These are phyloP conservation scores for Limonius californicus DNA, from an alignment of 1,140 invertebrate species.

Conservation along the genomic window DNA sequence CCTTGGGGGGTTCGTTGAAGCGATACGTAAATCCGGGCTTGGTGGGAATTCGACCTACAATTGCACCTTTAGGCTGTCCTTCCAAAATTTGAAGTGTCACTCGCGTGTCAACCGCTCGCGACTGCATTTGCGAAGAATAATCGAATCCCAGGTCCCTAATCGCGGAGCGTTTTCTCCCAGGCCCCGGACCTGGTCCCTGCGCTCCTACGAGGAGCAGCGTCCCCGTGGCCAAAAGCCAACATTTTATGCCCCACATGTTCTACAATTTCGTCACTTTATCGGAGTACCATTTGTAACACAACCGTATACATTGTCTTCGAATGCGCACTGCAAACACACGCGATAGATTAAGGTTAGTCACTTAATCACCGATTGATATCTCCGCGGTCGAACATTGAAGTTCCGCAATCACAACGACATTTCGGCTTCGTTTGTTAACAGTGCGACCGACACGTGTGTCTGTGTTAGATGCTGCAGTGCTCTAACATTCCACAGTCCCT, in stretches of 20 bases:
- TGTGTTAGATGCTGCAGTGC: conserved; percentile 40
- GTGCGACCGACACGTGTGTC: conserved; percentile 34
- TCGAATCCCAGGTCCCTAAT: conserved; percentile 41
- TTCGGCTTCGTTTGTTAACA: conserved; percentile 28
- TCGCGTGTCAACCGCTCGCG: conserved; percentile 78
- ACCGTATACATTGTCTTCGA: background rate
- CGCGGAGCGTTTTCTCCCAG: conserved; percentile 44
- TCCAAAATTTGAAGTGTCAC: conserved; percentile 81
- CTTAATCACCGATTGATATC: conserved; percentile 23
- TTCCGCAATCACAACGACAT: conserved; percentile 23
- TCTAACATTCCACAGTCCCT: conserved; percentile 46
- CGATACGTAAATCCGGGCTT: conserved; percentile 85
- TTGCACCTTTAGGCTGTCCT: conserved; percentile 73
- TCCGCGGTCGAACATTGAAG: conserved; percentile 16
- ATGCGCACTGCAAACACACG: background rate
- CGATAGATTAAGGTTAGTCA: conserved; percentile 21
- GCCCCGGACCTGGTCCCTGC: conserved; percentile 48
- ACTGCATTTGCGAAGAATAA: conserved; percentile 70
- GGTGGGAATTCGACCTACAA: conserved; percentile 80
- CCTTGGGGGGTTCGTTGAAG: conserved; percentile 83
- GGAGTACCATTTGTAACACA: background rate
- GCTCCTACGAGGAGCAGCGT: conserved; percentile 32
- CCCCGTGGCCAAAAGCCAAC: conserved; percentile 26
- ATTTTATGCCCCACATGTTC: conserved; percentile 22
- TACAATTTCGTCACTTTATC: background rate